Base-by-base conservation (phyloP, 2,797 vertebrate genomes). In the Apogon talboti region DNA sequence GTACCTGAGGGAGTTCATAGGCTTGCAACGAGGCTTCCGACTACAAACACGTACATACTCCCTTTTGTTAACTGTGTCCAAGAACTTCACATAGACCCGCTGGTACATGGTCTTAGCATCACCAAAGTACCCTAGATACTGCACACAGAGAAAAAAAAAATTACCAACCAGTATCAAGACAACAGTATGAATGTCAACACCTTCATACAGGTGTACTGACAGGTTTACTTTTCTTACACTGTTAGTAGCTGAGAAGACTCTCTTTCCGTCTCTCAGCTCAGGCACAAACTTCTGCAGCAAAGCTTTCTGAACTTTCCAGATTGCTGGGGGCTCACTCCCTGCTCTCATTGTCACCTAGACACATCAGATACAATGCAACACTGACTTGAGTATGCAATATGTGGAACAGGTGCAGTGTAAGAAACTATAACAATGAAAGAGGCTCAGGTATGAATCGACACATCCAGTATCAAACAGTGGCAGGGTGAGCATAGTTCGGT, bases 291-390 rank as follows among this genome's bases (percentile, higher is more conserved):
- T 99, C 82, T 99, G 98, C 83, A 99, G 92, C 85, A 99, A 91
- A 87, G 98, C 98, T 85, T 99, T 99, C 81, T 99, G 98, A 49
- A 99, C 98, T 88, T 99, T 99, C 98, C 98, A 99, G 86, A 99
- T 98, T 82, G 97, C 97, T 73, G 98, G 98, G 62, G 98, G 97
- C 76, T 99, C 97, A 74, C 85, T 95, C 66, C 98, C 98, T 37
- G 88, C 90, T 90, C 88, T 94, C 92, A 99, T 92, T 55, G 96
- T 96, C 86, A 94, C 91, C 98, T 99, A 76, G 40, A 84, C 16
- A 53, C 44, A 83, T 4, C 24, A 28, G 12, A 50, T 13, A 76
- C 8, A 46, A 19, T 10, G 4, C 37, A 76, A 41, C 66, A 57
- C 12, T 45, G 10, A 30, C 14, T 45, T 75, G 56, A 81, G 50